Evolutionary conservation across 2,113 vertebrate species (phyloP).

Genomic region (Ochotona princeps): DNA sequence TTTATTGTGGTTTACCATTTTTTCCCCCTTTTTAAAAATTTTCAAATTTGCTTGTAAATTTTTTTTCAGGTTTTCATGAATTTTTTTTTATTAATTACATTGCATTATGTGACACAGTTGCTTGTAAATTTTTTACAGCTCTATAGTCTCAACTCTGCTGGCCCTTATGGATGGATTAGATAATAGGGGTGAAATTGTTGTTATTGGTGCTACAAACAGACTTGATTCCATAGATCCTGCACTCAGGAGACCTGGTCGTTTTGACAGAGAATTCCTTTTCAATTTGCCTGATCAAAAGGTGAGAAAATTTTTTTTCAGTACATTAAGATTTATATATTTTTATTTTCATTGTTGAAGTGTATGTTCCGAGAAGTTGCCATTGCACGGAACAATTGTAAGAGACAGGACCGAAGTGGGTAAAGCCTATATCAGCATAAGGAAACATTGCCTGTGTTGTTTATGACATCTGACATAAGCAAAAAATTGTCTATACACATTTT

Average conservation of each 20-base stretch:
- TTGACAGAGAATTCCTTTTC: constrained; percentile 99
- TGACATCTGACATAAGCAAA: not conserved
- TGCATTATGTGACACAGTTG: too few species aligned
- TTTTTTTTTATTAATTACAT: too few species aligned
- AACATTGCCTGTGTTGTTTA: not conserved
- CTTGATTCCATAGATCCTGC: constrained; percentile 99
- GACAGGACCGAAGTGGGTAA: not conserved
- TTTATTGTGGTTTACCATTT: constrained; percentile 4
- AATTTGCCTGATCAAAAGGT: constrained; percentile 98
- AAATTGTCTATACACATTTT: not conserved
- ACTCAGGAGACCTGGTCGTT: constrained; percentile 99
- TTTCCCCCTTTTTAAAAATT: constrained; percentile 21
- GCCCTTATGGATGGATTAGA: constrained; percentile 99
- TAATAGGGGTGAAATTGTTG: constrained; percentile 98
- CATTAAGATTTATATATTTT: constrained; percentile 44
- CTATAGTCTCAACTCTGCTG: constrained; percentile 98
- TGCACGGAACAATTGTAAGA: not conserved
- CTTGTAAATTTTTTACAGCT: constrained; percentile 85
- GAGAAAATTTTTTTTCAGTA: constrained; percentile 62
- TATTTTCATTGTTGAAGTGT: not conserved
- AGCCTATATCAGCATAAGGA: not conserved
- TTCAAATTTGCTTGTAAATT: constrained; percentile 49
- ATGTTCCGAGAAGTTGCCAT: not conserved
- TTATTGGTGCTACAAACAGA: constrained; percentile 99
- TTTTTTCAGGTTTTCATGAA: too few species aligned